These are phyloP conservation scores for Leucophenga montana DNA, from an alignment of 2,888 invertebrate genomes.

Conservation along the genomic window DNA sequence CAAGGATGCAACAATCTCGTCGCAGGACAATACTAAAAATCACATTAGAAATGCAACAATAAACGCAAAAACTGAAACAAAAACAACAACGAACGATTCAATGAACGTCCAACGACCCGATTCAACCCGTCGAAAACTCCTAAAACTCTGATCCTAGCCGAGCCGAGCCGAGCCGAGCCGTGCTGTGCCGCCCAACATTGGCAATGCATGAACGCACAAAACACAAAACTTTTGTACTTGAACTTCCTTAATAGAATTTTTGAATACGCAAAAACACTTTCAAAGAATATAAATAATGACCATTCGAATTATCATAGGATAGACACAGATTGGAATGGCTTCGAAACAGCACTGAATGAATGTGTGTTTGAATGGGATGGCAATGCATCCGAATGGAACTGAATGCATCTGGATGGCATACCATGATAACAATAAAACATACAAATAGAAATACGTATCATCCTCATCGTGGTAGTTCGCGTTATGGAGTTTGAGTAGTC, in stretches of 20 bases:
- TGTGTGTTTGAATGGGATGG: conserved; percentile 3
- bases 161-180: too few relatives aligned
- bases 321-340: conserved; percentile 50
- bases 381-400: conserved; percentile 21
- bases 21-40: conserved; percentile 68
- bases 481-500: neutral
- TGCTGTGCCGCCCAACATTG: too few relatives aligned
- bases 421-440: conserved; percentile 15
- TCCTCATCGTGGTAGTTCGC: neutral
- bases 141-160: too few relatives aligned
- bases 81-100: conserved; percentile 18
- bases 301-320: conserved; percentile 68
- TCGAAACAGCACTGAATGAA: neutral
- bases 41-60: conserved; percentile 68
- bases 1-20: conserved; percentile 53
- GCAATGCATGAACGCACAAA: conserved; percentile 35
- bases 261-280: conserved; percentile 71
- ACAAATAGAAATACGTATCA: neutral
- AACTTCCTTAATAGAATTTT: conserved; percentile 72
- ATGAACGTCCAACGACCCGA: neutral
- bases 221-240: conserved; percentile 59
- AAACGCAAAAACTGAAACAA: conserved; percentile 61
- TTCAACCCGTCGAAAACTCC: too few relatives aligned
- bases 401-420: neutral
- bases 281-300: conserved; percentile 72